Evolutionary conservation across 2,888 invertebrate genomes (phyloP), one percentile per base, ranked within the genome.

Genomic region (Bombylius discolor): DNA sequence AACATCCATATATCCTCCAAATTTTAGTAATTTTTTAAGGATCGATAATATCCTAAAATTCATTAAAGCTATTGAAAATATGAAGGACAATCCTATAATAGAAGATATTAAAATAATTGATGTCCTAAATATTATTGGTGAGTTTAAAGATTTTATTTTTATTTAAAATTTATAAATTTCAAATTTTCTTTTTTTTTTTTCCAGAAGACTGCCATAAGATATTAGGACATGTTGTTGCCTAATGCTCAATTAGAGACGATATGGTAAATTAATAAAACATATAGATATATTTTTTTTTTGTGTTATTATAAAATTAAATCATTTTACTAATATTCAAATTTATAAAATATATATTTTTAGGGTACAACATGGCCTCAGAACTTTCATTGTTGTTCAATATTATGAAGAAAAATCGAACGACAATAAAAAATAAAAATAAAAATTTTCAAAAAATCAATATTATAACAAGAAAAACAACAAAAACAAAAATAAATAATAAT

Each of bases 361-460:
- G 73, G 73, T 72, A 71, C 72, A 73, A 73, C 70, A 73, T 73
- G 73, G 73, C 73, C 72, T 72, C 72, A 72, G 69, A 71, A 73
- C 70, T 70, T 69, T 68, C 71, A 67, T 70, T 66, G 39, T 42
- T 42, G 39, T 42, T 42, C 39, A 42, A 11, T 42, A 42, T 11
- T 11, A 42, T 11, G 4, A 42, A 23, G 23, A 23, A 11, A 11
- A 11, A 11, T 11, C 39, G 39, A 42, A 42, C 39, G 39, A 42
- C 39, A 42, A 42, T 42, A 42, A 36, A 42, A 42, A 11, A 42
- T 42, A 11, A 42, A 42, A 11, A 42, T 42, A 2, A 8, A 7
- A 36, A 42, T 4, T 42, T 42, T 42, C 39, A 42, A 1, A 42
- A 42, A 42, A 11, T 23, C 1, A 23, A 23, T 23, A 23, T 3